Conservation (phyloP, 2,888 invertebrate genomes). For the Homarus gammarus region DNA sequence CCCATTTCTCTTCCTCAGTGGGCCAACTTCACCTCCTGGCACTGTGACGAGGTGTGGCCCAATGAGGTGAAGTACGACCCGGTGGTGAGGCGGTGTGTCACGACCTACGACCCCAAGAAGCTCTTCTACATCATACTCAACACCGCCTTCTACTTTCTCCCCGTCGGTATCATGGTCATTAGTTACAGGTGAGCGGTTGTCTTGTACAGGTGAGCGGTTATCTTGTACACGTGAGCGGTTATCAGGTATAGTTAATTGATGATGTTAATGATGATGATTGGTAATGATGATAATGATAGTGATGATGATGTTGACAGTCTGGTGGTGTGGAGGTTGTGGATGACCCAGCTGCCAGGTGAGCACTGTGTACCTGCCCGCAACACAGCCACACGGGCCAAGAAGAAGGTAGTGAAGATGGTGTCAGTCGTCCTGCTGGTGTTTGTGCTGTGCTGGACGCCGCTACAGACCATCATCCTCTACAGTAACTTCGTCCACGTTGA, state of each 20-base stretch:
- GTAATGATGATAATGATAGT: too few species aligned
- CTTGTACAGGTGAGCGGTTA: too few species aligned
- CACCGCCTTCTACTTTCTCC: slow-evolving; percentile 80
- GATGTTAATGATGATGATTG: too few species aligned
- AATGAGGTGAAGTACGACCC: slow-evolving; percentile 72
- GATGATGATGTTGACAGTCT: slow-evolving; percentile 77
- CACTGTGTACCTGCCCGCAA: slow-evolving; percentile 40
- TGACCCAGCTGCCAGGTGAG: slow-evolving; percentile 78
- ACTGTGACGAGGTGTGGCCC: slow-evolving; percentile 78
- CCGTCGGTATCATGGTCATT: slow-evolving; percentile 79
- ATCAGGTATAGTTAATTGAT: too few species aligned
- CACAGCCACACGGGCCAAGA: slow-evolving; percentile 63
- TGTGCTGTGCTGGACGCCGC: slow-evolving; percentile 78
- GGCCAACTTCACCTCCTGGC: slow-evolving; percentile 61
- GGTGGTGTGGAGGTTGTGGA: slow-evolving; percentile 80
- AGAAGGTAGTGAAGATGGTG: slow-evolving; percentile 77
- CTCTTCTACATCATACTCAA: slow-evolving; percentile 78
- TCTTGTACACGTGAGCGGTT: too few species aligned
- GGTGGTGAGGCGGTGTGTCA: slow-evolving; percentile 73
- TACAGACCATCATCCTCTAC: slow-evolving; percentile 77
- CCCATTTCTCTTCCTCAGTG: slow-evolving; percentile 52
- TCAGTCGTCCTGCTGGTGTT: slow-evolving; percentile 78
- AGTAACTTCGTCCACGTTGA: slow-evolving; percentile 9
- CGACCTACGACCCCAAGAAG: slow-evolving; percentile 77
- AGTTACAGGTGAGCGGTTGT: too few species aligned